These are phyloP conservation scores for Phrynocephalus versicolor DNA, from an alignment of 2,113 vertebrate genomes.

Conservation along the genomic window DNA sequence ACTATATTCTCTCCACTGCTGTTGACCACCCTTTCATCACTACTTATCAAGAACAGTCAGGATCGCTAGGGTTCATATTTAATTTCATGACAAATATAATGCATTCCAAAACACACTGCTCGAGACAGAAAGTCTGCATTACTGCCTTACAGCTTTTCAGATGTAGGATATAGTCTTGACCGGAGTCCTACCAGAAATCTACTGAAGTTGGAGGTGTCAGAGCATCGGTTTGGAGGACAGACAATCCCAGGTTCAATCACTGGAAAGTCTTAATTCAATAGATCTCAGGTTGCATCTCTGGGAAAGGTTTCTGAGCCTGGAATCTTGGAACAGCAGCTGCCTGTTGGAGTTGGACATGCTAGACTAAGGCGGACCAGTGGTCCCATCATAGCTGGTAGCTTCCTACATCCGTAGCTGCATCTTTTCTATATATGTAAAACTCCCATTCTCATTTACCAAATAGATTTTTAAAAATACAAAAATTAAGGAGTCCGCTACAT, in stretches of 20 bases:
- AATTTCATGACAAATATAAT: constrained; percentile 54
- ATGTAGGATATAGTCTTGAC: constrained; percentile 64
- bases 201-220: neutral
- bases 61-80: constrained; percentile 66
- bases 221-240: neutral
- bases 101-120: constrained; percentile 53
- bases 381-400: neutral
- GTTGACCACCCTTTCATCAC: constrained; percentile 58
- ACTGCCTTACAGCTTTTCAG: constrained; percentile 70
- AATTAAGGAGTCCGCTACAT: constrained; percentile 73
- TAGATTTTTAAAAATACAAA: constrained; percentile 61
- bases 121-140: constrained; percentile 52
- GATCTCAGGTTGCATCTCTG: neutral
- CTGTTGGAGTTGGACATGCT: neutral
- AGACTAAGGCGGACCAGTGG: neutral
- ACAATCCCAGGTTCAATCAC: neutral
- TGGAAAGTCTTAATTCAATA: neutral
- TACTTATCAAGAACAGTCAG: constrained; percentile 52
- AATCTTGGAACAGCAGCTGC: neutral
- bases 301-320: neutral
- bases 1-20: constrained; percentile 65
- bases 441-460: constrained; percentile 62
- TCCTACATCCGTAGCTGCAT: constrained; percentile 48
- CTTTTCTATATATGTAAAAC: constrained; percentile 41
- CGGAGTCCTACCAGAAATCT: constrained; percentile 69